Base-by-base conservation (phyloP, 64 coral and sea anemone species). In the Catalaphyllia jardinei region DNA sequence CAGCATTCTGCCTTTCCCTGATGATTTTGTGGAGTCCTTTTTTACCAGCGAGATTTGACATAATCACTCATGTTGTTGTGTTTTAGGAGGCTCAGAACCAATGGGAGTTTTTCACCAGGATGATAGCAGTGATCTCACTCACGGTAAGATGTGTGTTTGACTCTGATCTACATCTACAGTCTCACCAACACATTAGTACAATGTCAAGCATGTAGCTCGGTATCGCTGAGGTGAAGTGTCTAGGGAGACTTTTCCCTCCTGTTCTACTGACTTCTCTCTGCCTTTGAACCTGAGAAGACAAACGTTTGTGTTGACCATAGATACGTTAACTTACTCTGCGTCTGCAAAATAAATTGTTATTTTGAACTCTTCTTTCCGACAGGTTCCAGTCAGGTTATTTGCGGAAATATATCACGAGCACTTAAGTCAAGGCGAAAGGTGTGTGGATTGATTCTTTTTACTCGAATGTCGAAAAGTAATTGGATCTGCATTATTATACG, bases 61-160 rank as follows among this genome's bases (percentile, higher is more conserved):
- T 30, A 12, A 29, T 49, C 25, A 71, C 15, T 22, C 17, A n/a
- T 62, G 4, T 60, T 65, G 65, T 31, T 72, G 27, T 55, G 27
- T 25, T 60, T 88, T 33, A 62, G 49, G 61, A 31, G 19, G 27
- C 50, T 73, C 75, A 51, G 96, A 91, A 10, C 31, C 86, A 30
- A 24, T 79, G 77, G 87, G 79, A 35, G 72, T 94, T 42, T 92
- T 94, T 76, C 76, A 82, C 72, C 79, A 88, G 80, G 93, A 98
- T 82, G 96, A 98, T 63, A 98, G 92, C 69, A 98, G 96, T 92
- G 96, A 98, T 92, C 74, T 98, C 25, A 98, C 96, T 52, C 87
- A 98, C 72, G 96, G 96, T 98, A 86, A 82, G 83, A 22, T 27
- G 17, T 8, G 2, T 28, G 24, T 69, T 3, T 69, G 65, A 69